Base-by-base conservation (phyloP, 1,140 invertebrate genomes). In the Macrobrachium rosenbergii region DNA sequence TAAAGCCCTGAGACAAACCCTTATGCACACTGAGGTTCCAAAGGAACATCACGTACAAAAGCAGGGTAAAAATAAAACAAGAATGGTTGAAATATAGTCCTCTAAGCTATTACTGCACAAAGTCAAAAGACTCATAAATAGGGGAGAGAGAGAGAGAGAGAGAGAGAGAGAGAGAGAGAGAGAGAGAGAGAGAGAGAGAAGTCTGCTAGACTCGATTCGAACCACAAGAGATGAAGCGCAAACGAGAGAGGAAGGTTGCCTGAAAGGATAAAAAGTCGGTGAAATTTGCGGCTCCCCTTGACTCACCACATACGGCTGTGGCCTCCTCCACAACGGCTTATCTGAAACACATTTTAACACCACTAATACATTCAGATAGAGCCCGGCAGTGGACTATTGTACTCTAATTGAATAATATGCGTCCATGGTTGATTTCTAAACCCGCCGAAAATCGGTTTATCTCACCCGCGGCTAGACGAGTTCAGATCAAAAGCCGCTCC, bases 331-430 rank as follows among this genome's bases (percentile, higher is more conserved):
- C 63, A 7, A 12, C 63, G 52, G 23, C 69, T 16, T 72, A 58
- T 73, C 81, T 45, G 17, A 59, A 59, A 52, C 64, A 81, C 63
- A 63, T 37, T 45, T 62, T 63, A 81, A 67, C 79, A 81, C 60
- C 79, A 45, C 79, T 64, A 81, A 64, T 81, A 67, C 37, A 67
- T 45, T 45, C 17, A 23, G 63, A 63, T 81, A 81, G 16, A 37
- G 23, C 11, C 60, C 8, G 21, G 60, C 11, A n/a, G 17, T 12
- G 45, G 67, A 14, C 80, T 23, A n/a, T 82, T 82, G 67, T 82
- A 60, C 52, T 12, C 7, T 63, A 80, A 80, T 80, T 64, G 78
- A 80, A 64, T 63, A 80, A 80, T 64, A 28, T 80, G 59, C 78
- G 60, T 63, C 23, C 23, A 17, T 21, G 14, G n/a, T 80, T 28